A percentile compares a stretch with the other conserved stretches of the same genome.
phyloP scores from a whole-genome alignment of 2,888 invertebrate species.

The Lochmaea capreae region DNA sequence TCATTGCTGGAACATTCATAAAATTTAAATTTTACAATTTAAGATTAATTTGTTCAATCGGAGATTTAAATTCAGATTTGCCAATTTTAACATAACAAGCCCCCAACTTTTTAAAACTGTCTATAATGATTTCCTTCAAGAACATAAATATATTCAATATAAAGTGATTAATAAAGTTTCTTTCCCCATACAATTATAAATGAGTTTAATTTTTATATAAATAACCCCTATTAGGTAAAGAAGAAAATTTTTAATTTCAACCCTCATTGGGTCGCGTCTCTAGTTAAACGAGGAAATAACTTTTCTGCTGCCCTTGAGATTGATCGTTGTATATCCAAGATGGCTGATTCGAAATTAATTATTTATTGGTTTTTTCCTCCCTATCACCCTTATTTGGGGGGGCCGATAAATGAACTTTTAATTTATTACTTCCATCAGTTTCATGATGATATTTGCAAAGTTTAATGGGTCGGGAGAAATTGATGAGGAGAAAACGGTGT shows the following conservation, averaged over 20 bases:
- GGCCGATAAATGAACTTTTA: constrained; percentile 39
- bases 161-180: constrained; percentile 25
- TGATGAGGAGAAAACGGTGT: constrained; percentile 24
- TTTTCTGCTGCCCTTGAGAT: constrained; percentile 48
- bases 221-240: constrained; percentile 40
- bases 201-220: constrained; percentile 43
- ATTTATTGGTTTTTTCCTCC: constrained; percentile 52
- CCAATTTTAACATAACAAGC: not conserved
- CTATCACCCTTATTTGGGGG: constrained; percentile 34
- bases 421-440: constrained; percentile 41
- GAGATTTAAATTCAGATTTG: not conserved
- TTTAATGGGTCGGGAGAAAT: constrained; percentile 32
- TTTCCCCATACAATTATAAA: constrained; percentile 35
- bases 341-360: constrained; percentile 59
- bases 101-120: not conserved
- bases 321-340: constrained; percentile 57
- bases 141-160: constrained; percentile 3
- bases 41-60: not conserved
- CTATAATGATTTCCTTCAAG: constrained; percentile 3
- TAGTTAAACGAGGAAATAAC: constrained; percentile 47
- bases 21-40: not conserved
- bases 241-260: constrained; percentile 48
- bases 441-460: constrained; percentile 39
- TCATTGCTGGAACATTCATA: too few relatives aligned
- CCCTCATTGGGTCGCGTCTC: constrained; percentile 43